phyloP scores from a whole-genome alignment of 1,140 invertebrate genomes.

The Coelopa frigida region DNA sequence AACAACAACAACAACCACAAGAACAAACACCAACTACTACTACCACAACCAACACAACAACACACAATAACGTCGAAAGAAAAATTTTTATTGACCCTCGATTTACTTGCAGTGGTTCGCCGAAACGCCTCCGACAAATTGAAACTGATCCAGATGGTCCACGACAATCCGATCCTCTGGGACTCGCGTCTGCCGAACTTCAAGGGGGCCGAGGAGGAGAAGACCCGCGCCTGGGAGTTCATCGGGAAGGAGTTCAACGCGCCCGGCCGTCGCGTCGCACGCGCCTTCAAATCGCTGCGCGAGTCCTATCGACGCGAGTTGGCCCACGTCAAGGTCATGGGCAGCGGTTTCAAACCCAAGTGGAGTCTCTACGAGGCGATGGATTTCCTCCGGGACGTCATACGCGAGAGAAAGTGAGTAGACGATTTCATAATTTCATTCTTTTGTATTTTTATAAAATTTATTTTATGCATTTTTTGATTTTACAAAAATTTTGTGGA shows the following conservation, averaged over 20 bases:
- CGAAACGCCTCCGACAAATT: constrained; percentile 40
- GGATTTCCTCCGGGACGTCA: constrained; percentile 39
- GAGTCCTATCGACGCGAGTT: constrained; percentile 41
- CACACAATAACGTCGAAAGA: no score
- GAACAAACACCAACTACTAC: constrained; percentile 5
- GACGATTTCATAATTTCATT: no score
- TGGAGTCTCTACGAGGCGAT: constrained; percentile 41
- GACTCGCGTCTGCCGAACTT: constrained; percentile 42
- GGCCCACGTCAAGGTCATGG: constrained; percentile 40
- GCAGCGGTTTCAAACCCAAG: constrained; percentile 38
- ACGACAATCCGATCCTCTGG: constrained; percentile 41
- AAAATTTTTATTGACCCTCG: constrained; percentile 17
- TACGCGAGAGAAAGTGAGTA: constrained; percentile 41
- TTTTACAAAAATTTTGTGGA: no score
- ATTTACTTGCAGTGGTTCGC: constrained; percentile 32
- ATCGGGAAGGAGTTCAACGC: constrained; percentile 41
- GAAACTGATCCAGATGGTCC: constrained; percentile 42
- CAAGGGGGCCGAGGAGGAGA: constrained; percentile 42
- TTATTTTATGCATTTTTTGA: no score
- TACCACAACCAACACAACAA: not conserved
- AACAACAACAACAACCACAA: constrained; percentile 12
- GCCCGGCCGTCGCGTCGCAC: constrained; percentile 36
- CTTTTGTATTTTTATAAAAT: no score
- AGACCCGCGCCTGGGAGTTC: constrained; percentile 40
- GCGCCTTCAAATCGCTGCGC: constrained; percentile 39